These are phyloP conservation scores for Trichosurus vulpecula DNA, from an alignment of 2,797 vertebrate genomes.

Conservation along the genomic window DNA sequence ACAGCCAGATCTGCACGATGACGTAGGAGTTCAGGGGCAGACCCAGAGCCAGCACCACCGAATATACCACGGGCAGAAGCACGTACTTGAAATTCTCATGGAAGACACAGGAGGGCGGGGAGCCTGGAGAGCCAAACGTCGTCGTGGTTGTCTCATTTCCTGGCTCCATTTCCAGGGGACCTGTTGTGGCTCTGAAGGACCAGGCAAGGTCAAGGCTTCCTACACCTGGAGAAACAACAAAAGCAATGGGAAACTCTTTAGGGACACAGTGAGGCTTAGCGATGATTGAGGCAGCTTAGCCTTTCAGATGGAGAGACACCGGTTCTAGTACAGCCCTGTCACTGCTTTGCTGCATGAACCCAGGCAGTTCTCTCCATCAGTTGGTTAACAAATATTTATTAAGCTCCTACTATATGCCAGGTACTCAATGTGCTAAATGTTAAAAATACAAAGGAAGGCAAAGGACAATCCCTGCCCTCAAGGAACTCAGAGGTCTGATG, in stretches of 20 bases:
- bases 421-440: conserved; percentile 1
- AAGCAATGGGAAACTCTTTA: conserved; percentile 16
- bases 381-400: background rate
- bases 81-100: conserved; percentile 94
- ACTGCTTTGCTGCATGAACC: background rate
- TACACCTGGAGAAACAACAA: conserved; percentile 50
- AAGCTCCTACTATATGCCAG: background rate
- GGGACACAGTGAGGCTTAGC: background rate
- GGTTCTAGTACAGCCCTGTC: background rate
- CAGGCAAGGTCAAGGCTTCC: background rate
- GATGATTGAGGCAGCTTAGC: background rate
- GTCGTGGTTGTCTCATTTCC: conserved; percentile 79
- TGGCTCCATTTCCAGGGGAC: background rate
- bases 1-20: conserved; percentile 91
- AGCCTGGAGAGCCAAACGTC: rapidly evolving
- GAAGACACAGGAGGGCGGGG: conserved; percentile 88
- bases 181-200: conserved; percentile 10
- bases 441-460: background rate
- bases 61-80: conserved; percentile 93
- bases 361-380: background rate
- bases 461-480: background rate
- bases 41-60: conserved; percentile 89
- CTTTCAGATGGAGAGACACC: conserved; percentile 7
- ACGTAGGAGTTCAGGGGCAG: conserved; percentile 91
- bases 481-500: background rate